Conservation (phyloP, 2,113 vertebrate species). For the Phasianus colchicus region DNA sequence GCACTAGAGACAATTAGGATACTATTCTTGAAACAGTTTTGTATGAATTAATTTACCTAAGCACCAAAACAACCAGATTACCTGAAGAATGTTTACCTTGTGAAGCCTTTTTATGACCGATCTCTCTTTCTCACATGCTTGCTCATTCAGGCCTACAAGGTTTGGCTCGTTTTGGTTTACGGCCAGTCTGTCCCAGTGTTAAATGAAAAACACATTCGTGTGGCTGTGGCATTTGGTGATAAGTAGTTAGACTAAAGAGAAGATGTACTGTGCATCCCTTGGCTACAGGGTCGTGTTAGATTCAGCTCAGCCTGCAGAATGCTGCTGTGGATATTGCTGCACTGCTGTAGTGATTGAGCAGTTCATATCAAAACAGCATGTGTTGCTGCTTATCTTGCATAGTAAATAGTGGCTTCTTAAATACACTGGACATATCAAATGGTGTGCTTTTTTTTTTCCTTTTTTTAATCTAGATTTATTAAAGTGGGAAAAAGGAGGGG, state of each 20-base stretch:
- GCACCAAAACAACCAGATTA: background rate
- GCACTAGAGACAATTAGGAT: background rate
- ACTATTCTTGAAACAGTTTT: background rate
- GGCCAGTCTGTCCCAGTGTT: constrained; percentile 19
- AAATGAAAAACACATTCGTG: constrained; percentile 17
- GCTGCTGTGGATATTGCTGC: constrained; percentile 22
- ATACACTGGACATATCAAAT: background rate
- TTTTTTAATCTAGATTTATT: background rate
- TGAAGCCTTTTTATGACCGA: background rate
- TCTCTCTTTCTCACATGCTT: constrained; percentile 1
- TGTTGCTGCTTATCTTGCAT: constrained; percentile 29
- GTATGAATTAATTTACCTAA: background rate
- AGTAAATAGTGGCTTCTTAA: background rate
- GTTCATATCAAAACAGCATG: constrained; percentile 5
- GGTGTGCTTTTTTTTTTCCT: background rate
- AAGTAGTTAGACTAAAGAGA: constrained; percentile 63
- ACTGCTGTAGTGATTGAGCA: constrained; percentile 16
- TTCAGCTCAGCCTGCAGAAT: constrained; percentile 15
- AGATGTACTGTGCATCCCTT: constrained; percentile 36
- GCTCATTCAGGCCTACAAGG: background rate
- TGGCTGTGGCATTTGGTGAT: constrained; percentile 59
- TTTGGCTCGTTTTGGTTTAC: background rate
- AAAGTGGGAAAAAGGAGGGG: background rate
- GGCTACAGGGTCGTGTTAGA: constrained; percentile 45
- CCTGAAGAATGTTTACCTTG: background rate